These are phyloP conservation scores for Drosophila kurseongensis DNA, from an alignment of 1,140 invertebrate species.

Conservation along the genomic window DNA sequence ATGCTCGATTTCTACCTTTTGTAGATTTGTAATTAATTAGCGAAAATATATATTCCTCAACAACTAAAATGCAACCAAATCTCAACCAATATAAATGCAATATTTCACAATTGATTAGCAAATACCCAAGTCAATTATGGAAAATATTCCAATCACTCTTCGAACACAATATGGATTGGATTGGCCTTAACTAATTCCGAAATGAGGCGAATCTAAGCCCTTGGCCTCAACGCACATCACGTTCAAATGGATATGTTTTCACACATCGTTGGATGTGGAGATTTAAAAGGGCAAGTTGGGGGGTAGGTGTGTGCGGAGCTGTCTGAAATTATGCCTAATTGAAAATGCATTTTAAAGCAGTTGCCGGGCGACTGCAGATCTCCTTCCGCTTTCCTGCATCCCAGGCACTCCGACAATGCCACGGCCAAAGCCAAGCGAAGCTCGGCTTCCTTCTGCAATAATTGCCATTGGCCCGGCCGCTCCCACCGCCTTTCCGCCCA, in stretches of 20 bases:
- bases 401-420: conserved; percentile 49
- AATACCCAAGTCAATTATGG: conserved; percentile 20
- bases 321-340: conserved; percentile 74
- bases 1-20: no score
- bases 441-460: conserved; percentile 42
- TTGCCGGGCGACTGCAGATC: conserved; percentile 44
- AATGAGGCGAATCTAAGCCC: conserved; percentile 24
- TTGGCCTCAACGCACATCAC: conserved; percentile 31
- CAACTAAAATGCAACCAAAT: background rate
- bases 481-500: conserved; percentile 1
- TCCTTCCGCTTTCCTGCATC: conserved; percentile 7
- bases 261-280: conserved; percentile 29
- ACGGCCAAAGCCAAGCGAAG: conserved; percentile 67
- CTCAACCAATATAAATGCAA: background rate
- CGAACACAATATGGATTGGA: conserved; percentile 20
- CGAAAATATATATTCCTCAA: background rate
- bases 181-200: conserved; percentile 19
- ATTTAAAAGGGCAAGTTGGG: background rate
- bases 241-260: conserved; percentile 42
- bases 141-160: conserved; percentile 15
- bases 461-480: conserved; percentile 39
- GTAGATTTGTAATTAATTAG: background rate
- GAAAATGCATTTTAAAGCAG: conserved; percentile 78
- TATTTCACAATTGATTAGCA: background rate
- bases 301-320: conserved; percentile 17